phyloP scores from a whole-genome alignment of 2,888 invertebrate genomes.

The Noctua janthina region DNA sequence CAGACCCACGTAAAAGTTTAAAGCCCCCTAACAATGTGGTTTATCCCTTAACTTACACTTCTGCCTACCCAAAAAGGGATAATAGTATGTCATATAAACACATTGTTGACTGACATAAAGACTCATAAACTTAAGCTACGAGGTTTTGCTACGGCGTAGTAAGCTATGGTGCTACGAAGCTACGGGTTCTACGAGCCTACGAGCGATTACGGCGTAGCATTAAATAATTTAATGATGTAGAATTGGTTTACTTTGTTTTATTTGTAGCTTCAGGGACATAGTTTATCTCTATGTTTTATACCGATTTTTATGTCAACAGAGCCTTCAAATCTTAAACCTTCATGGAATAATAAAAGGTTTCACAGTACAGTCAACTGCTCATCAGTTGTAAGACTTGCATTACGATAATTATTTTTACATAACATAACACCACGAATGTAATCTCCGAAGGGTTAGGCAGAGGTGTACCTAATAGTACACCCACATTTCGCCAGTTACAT shows the following conservation, averaged over 20 bases:
- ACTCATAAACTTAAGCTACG: slow-evolving; percentile 55
- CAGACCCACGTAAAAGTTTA: slow-evolving; percentile 33
- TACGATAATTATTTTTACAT: no score
- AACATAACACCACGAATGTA: no score
- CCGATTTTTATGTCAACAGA: no score
- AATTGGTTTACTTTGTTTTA: neutral
- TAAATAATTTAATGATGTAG: slow-evolving; percentile 27
- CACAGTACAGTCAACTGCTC: no score
- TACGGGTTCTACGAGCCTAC: slow-evolving; percentile 9
- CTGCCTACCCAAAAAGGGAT: slow-evolving; percentile 51
- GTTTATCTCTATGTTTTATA: neutral
- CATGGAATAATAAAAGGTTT: no score
- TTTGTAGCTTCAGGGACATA: neutral
- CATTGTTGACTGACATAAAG: slow-evolving; percentile 57
- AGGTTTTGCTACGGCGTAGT: slow-evolving; percentile 43
- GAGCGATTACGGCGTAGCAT: slow-evolving; percentile 34
- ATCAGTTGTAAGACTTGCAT: no score
- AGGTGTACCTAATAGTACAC: no score
- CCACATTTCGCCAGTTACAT: no score
- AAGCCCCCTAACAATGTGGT: slow-evolving; percentile 45
- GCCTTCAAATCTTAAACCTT: no score
- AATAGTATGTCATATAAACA: slow-evolving; percentile 56
- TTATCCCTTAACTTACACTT: slow-evolving; percentile 20
- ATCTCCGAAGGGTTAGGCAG: no score
- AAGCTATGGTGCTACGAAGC: slow-evolving; percentile 38